phyloP scores from a whole-genome alignment of 2,113 vertebrate species.

The Notothenia rossii region DNA sequence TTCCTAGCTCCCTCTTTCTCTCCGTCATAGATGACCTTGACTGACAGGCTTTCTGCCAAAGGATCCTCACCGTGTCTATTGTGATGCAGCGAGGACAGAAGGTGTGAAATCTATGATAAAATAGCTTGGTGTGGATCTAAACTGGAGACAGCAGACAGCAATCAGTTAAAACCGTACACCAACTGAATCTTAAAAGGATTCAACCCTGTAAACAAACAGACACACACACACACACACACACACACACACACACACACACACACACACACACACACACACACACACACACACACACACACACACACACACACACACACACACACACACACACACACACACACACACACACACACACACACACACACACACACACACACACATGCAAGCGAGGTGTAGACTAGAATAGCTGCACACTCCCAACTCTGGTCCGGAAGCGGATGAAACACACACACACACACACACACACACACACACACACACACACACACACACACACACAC shows the following conservation, averaged over 20 bases:
- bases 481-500: neutral
- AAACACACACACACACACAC: slow-evolving; percentile 11
- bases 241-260: neutral
- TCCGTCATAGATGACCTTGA: slow-evolving; percentile 66
- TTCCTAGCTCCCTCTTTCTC: slow-evolving; percentile 18
- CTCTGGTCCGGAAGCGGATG: slow-evolving; percentile 21
- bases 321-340: slow-evolving; percentile 2
- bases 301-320: neutral
- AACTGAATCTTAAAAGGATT: slow-evolving; percentile 54
- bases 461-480: slow-evolving; percentile 7
- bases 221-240: slow-evolving; percentile 6
- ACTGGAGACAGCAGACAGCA: neutral
- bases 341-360: neutral
- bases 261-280: too few species aligned
- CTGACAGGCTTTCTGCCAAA: slow-evolving; percentile 68
- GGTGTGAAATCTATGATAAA: slow-evolving; percentile 72
- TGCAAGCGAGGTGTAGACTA: neutral
- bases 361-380: neutral
- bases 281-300: neutral
- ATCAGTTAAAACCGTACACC: slow-evolving; percentile 9
- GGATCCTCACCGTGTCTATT: slow-evolving; percentile 53
- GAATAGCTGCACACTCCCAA: slow-evolving; percentile 37
- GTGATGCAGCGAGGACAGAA: slow-evolving; percentile 36
- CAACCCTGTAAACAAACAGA: neutral
- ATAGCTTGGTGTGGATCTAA: slow-evolving; percentile 49